Percentiles rank a stretch among this genome's conserved stretches.
These are phyloP conservation scores for Teinopalpus imperialis DNA, from an alignment of 2,888 invertebrate species.

Conservation along the genomic window DNA sequence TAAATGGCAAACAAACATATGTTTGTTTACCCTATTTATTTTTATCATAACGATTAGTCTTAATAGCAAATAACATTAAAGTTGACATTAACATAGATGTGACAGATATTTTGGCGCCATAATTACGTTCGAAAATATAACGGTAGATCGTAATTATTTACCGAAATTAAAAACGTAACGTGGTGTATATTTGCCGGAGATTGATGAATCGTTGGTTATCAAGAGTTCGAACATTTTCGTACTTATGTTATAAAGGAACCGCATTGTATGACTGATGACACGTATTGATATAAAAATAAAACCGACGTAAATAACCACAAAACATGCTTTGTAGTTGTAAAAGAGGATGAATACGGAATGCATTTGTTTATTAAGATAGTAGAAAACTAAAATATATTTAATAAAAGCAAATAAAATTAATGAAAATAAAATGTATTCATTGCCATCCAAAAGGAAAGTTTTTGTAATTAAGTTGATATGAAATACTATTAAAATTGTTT, in stretches of 20 bases:
- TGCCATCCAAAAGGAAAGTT: too few species aligned
- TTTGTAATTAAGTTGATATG: too few species aligned
- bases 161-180: background rate
- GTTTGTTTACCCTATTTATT: background rate
- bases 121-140: constrained; percentile 1
- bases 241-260: constrained; percentile 12
- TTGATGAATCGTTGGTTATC: constrained; percentile 19
- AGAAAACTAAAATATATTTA: too few species aligned
- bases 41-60: background rate
- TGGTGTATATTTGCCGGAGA: background rate
- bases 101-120: constrained; percentile 4
- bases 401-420: too few species aligned
- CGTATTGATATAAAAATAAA: constrained; percentile 1
- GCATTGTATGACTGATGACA: constrained; percentile 14
- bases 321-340: background rate
- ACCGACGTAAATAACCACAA: background rate
- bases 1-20: background rate
- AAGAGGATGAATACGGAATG: too few species aligned
- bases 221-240: constrained; percentile 16
- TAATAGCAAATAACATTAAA: background rate
- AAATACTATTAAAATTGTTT: too few species aligned
- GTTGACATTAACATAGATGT: constrained; percentile 3
- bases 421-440: background rate
- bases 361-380: too few species aligned
- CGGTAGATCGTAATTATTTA: background rate